These are phyloP conservation scores for Eupithecia subumbrata DNA, from an alignment of 2,888 invertebrate species.

Conservation along the genomic window DNA sequence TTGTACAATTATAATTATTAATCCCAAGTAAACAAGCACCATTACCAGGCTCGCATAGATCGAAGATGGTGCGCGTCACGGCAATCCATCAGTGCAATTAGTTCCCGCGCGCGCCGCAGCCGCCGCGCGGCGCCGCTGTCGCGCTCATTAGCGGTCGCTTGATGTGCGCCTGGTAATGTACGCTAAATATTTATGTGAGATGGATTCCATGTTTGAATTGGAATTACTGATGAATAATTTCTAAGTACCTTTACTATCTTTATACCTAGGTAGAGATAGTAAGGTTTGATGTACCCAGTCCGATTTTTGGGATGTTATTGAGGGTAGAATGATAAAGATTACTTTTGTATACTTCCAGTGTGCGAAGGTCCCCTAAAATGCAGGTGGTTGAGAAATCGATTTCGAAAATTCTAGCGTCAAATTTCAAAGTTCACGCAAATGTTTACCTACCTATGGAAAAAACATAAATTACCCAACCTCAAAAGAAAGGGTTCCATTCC, in stretches of 20 bases:
- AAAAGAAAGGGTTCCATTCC: slow-evolving; percentile 8
- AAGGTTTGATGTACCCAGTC: not conserved
- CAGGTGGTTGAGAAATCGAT: not conserved
- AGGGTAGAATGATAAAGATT: slow-evolving; percentile 1
- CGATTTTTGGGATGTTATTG: not conserved
- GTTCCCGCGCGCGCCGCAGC: slow-evolving; percentile 73
- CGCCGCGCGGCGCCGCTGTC: slow-evolving; percentile 73
- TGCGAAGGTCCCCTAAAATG: not conserved
- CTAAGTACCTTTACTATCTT: not conserved
- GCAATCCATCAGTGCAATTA: slow-evolving; percentile 80
- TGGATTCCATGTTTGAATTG: slow-evolving; percentile 13
- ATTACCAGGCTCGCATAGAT: slow-evolving; percentile 48
- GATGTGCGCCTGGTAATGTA: slow-evolving; percentile 60
- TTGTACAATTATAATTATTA: not conserved
- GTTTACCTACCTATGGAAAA: not conserved
- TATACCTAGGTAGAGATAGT: not conserved
- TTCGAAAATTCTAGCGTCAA: not conserved
- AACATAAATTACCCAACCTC: not conserved
- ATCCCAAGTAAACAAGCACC: slow-evolving; percentile 7
- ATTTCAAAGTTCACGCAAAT: not conserved
- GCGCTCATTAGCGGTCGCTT: slow-evolving; percentile 78
- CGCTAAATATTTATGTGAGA: slow-evolving; percentile 35
- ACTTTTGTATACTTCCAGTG: not conserved
- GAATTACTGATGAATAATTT: not conserved
- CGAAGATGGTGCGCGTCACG: slow-evolving; percentile 51